Evolutionary conservation across 2,888 invertebrate species (phyloP).

Genomic region (Lepidocyrtoides sp.): DNA sequence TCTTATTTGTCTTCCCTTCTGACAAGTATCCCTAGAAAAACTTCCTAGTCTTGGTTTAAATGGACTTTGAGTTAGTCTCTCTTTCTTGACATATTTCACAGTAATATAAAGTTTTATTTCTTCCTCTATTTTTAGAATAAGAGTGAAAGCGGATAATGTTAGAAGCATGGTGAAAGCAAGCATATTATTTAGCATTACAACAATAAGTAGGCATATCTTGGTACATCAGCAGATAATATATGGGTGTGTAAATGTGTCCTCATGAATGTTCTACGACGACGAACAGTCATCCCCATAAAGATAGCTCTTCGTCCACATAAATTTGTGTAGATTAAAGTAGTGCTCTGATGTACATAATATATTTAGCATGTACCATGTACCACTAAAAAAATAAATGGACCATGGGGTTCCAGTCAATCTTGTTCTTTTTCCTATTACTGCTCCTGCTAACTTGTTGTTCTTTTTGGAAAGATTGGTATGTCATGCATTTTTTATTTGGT

Average conservation of each 20-base stretch:
- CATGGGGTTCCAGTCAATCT: slow-evolving; percentile 67
- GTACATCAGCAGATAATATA: slow-evolving; percentile 13
- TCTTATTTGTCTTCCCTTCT: not conserved
- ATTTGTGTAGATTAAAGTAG: not conserved
- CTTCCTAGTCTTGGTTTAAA: not conserved
- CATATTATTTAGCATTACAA: not conserved
- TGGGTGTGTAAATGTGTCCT: slow-evolving; percentile 1
- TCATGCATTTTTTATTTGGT: not conserved
- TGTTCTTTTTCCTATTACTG: not conserved
- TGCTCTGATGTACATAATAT: not conserved
- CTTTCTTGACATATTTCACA: not conserved
- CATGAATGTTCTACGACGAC: slow-evolving; percentile 18
- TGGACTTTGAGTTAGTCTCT: not conserved
- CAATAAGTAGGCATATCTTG: not conserved
- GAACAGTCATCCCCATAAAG: not conserved
- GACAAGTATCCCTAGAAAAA: not conserved
- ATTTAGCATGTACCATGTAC: not conserved
- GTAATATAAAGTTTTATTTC: slow-evolving; percentile 5
- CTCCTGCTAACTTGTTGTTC: slow-evolving; percentile 23
- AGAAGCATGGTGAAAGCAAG: not conserved
- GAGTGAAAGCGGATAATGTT: not conserved
- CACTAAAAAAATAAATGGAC: slow-evolving; percentile 56
- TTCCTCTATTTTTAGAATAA: slow-evolving; percentile 2
- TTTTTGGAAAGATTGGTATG: not conserved
- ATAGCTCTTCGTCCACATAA: not conserved